These are phyloP conservation scores for Nycticebus coucang DNA, from an alignment of 2,113 vertebrate genomes.

Conservation along the genomic window DNA sequence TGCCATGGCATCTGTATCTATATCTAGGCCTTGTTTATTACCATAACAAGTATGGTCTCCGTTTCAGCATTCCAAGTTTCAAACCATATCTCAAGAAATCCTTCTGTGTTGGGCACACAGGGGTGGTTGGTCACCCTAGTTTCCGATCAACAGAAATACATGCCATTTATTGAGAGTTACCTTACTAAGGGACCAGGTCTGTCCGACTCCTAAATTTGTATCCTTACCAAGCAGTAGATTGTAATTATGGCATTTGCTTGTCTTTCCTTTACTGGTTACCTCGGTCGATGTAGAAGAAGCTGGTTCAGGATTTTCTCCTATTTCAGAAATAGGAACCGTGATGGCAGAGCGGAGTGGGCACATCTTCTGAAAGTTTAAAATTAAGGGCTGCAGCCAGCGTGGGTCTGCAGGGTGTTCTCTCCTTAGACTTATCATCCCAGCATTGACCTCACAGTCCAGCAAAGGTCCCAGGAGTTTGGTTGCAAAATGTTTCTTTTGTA, in stretches of 20 bases:
- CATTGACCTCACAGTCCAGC: not conserved
- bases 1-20: too few relatives aligned
- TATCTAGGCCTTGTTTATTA: not conserved
- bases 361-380: not conserved
- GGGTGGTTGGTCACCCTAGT: not conserved
- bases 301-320: not conserved
- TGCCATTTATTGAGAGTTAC: not conserved
- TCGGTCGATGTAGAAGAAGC: not conserved
- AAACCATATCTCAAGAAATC: not conserved
- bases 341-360: not conserved
- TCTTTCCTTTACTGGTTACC: not conserved
- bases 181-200: not conserved
- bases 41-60: too few relatives aligned
- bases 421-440: not conserved
- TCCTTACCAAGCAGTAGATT: not conserved
- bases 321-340: not conserved
- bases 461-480: not conserved
- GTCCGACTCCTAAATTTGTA: not conserved
- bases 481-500: not conserved
- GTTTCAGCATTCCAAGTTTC: not conserved
- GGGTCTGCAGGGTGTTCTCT: too few relatives aligned
- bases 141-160: not conserved
- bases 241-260: not conserved
- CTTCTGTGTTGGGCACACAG: not conserved
- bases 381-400: accelerated